Evolutionary conservation across 2,113 vertebrate species (phyloP).

Genomic region (Myrmecobius fasciatus): DNA sequence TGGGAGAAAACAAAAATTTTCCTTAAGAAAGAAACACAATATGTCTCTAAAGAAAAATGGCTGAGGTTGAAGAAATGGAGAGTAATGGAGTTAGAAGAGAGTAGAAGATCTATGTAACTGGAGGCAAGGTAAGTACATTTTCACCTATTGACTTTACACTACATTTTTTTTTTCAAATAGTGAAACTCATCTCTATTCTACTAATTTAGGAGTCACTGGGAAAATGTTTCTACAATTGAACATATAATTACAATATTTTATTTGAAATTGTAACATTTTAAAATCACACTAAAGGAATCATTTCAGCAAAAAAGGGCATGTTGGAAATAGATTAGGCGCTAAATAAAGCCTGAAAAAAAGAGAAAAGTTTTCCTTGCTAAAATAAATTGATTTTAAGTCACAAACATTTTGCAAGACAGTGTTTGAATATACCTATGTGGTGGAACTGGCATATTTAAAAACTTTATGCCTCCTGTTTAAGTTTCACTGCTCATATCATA

Average conservation of each 20-base stretch:
- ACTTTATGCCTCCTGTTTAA: background rate
- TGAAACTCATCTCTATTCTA: conserved; percentile 18
- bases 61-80: background rate
- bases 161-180: background rate
- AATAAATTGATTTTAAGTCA: conserved; percentile 47
- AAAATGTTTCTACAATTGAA: conserved; percentile 39
- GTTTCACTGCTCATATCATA: background rate
- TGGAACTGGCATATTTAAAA: conserved; percentile 27
- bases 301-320: conserved; percentile 8
- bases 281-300: background rate
- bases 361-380: background rate
- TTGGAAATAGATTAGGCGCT: conserved; percentile 43
- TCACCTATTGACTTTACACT: conserved; percentile 17
- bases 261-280: conserved; percentile 33
- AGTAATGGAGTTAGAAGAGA: fast-evolving
- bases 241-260: conserved; percentile 1
- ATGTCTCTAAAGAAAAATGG: conserved; percentile 45
- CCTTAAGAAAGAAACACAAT: conserved; percentile 40
- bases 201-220: conserved; percentile 42
- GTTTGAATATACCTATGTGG: background rate
- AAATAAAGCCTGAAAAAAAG: conserved; percentile 31
- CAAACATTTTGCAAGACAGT: conserved; percentile 49
- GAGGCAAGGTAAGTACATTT: conserved; percentile 27
- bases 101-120: conserved; percentile 28
- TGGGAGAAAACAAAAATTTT: conserved; percentile 35